Evolutionary conservation across 2,797 vertebrate species (phyloP).

Genomic region (Pipistrellus pygmaeus): DNA sequence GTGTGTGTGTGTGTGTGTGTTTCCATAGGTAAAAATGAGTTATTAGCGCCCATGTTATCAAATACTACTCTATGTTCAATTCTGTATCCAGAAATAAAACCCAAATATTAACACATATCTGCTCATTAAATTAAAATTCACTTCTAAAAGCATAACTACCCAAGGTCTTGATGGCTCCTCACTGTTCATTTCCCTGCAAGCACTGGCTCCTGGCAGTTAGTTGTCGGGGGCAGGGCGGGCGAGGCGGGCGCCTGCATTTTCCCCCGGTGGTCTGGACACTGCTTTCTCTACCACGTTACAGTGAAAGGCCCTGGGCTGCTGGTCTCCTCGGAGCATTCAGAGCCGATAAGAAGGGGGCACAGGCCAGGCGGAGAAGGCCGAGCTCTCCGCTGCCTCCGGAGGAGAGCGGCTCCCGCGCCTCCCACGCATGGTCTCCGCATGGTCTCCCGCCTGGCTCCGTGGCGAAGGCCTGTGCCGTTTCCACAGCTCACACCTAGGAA

Average conservation of each 20-base stretch:
- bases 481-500: not conserved
- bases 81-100: not conserved
- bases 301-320: not conserved
- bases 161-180: not conserved
- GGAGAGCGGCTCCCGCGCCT: not conserved
- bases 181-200: not conserved
- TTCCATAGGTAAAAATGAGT: conserved; percentile 14
- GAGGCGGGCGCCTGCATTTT: accelerated
- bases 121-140: not conserved
- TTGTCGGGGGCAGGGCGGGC: accelerated
- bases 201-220: not conserved
- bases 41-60: not conserved
- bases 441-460: accelerated
- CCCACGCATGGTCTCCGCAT: not conserved
- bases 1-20: not conserved
- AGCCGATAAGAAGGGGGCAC: not conserved
- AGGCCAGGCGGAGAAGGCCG: no score
- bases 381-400: not conserved
- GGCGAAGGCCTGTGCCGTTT: not conserved
- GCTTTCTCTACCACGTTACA: not conserved
- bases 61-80: not conserved
- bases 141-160: not conserved
- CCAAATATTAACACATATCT: not conserved
- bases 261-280: not conserved
- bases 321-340: not conserved